These are phyloP conservation scores for Anisognathus igniventris DNA, from an alignment of 2,797 vertebrate genomes.

Conservation along the genomic window DNA sequence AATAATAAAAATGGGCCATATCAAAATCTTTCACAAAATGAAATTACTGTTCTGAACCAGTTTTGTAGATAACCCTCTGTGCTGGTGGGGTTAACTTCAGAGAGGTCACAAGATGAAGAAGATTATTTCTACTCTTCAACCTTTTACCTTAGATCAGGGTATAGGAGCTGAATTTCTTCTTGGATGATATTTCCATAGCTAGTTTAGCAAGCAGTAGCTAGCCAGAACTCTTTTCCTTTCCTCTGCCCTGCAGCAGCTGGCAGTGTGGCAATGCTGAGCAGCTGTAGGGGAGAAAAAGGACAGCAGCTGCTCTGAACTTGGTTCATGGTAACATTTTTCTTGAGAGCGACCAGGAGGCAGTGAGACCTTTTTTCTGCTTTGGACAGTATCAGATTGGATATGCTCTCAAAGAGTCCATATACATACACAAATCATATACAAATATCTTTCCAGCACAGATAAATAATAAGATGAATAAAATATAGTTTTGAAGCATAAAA, in stretches of 20 bases:
- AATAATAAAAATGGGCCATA: neutral
- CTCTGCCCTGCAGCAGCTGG: neutral
- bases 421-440: neutral
- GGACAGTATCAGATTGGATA: neutral
- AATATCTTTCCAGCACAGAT: neutral
- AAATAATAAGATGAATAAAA: neutral
- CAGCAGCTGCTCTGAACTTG: neutral
- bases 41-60: neutral
- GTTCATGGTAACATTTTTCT: neutral
- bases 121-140: neutral
- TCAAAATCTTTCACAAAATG: neutral
- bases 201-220: neutral
- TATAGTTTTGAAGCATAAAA: neutral
- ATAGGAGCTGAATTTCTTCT: neutral
- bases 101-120: neutral
- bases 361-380: neutral
- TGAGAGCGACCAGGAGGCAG: neutral
- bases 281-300: neutral
- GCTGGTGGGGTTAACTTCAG: neutral
- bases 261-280: neutral
- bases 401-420: neutral
- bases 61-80: neutral
- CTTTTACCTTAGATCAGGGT: neutral
- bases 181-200: neutral
- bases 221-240: neutral